Percentiles rank a stretch among this genome's conserved stretches.
phyloP scores from a whole-genome alignment of 2,888 invertebrate genomes.

The Bellardia bayeri region DNA sequence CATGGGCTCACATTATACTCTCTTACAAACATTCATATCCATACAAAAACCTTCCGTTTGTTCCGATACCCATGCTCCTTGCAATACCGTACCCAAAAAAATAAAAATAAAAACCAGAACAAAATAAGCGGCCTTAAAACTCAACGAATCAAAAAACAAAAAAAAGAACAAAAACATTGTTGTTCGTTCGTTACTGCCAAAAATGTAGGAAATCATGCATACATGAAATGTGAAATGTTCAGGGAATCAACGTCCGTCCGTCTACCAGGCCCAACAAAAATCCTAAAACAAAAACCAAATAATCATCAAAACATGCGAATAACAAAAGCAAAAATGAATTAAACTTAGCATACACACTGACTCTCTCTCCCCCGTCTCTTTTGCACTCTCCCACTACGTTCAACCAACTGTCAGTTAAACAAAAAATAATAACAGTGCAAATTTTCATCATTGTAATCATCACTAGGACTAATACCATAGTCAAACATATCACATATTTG shows the following conservation, averaged over 20 bases:
- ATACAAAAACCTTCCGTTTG: conserved; percentile 47
- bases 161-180: conserved; percentile 29
- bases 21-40: conserved; percentile 31
- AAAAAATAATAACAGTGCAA: conserved; percentile 62
- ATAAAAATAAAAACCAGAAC: conserved; percentile 30
- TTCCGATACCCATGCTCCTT: conserved; percentile 41
- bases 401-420: conserved; percentile 49
- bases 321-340: conserved; percentile 34
- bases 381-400: conserved; percentile 30
- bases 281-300: conserved; percentile 44
- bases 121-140: conserved; percentile 49
- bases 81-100: conserved; percentile 22
- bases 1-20: conserved; percentile 79
- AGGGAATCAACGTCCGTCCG: conserved; percentile 25
- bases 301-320: conserved; percentile 54
- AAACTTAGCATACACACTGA: conserved; percentile 35
- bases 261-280: conserved; percentile 43
- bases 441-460: conserved; percentile 67
- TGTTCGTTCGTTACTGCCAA: conserved; percentile 60
- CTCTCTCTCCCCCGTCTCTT: neutral
- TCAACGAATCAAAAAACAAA: conserved; percentile 50
- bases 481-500: conserved; percentile 60
- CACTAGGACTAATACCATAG: conserved; percentile 50
- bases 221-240: conserved; percentile 61
- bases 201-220: conserved; percentile 65